Conservation (phyloP, 2,797 vertebrate genomes). For the Melanogrammus aeglefinus region DNA sequence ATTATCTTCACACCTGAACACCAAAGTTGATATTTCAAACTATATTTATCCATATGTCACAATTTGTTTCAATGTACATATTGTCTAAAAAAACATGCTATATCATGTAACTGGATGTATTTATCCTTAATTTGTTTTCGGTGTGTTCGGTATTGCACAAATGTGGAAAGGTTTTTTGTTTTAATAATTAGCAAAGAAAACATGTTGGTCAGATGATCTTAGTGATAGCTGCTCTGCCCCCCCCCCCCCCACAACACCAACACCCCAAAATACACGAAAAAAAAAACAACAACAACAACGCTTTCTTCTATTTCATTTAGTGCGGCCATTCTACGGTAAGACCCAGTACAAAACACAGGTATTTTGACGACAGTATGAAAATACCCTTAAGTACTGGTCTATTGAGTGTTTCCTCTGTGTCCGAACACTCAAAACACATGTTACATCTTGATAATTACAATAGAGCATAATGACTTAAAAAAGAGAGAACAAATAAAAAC, state of each 20-base stretch:
- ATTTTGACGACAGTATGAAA: conserved; percentile 72
- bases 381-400: conserved; percentile 75
- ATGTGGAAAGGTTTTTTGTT: neutral
- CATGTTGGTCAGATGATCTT: neutral
- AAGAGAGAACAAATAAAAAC: conserved; percentile 43
- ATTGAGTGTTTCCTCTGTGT: conserved; percentile 68
- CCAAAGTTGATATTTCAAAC: neutral
- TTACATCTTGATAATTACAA: conserved; percentile 62
- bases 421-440: conserved; percentile 63
- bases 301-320: conserved; percentile 14
- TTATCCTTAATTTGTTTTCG: neutral
- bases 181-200: conserved; percentile 2
- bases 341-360: conserved; percentile 20
- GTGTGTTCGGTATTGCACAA: neutral
- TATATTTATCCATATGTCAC: neutral
- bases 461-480: conserved; percentile 54
- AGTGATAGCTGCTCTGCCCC: neutral
- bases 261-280: conserved; percentile 32
- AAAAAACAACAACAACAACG: conserved; percentile 34
- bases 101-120: neutral
- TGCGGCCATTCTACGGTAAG: neutral
- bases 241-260: too few species aligned
- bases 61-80: neutral
- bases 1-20: neutral
- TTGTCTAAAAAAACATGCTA: neutral